These are phyloP conservation scores for Arge pagana DNA, from an alignment of 2,888 invertebrate genomes.

Conservation along the genomic window DNA sequence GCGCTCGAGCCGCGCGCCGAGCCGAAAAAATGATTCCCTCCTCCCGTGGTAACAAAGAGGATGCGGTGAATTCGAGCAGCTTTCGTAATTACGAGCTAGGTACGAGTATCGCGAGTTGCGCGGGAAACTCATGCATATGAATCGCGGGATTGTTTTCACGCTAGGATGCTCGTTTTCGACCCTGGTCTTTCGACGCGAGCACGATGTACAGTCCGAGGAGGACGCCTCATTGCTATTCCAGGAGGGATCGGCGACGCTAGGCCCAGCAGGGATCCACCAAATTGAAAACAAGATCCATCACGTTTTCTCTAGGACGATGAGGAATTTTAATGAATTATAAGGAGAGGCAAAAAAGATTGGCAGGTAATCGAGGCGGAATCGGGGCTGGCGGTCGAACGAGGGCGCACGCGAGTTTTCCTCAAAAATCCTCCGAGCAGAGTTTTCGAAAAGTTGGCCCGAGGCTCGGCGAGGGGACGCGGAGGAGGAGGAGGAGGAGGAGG, in stretches of 20 bases:
- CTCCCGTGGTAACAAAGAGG: no score
- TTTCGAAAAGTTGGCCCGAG: not conserved
- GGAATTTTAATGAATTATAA: conserved; percentile 58
- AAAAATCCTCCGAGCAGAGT: not conserved
- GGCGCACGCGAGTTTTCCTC: conserved; percentile 8
- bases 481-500: conserved; percentile 28
- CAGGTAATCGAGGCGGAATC: conserved; percentile 42
- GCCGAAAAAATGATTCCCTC: no score
- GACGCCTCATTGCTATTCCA: conserved; percentile 53
- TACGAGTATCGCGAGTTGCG: no score
- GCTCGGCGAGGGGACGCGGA: conserved; percentile 25
- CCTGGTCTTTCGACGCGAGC: no score
- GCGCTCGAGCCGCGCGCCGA: no score
- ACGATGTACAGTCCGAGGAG: no score
- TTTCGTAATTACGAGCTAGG: no score
- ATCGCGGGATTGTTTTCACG: no score
- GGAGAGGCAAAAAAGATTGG: conserved; percentile 45
- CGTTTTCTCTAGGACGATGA: conserved; percentile 54
- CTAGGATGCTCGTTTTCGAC: no score
- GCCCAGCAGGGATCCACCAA: conserved; percentile 53
- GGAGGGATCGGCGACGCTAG: conserved; percentile 38
- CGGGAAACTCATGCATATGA: no score
- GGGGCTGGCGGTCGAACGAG: conserved; percentile 33
- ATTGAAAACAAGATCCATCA: conserved; percentile 59
- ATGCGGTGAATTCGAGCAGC: no score